Conservation (phyloP, 2,797 vertebrate genomes). For the Glossophaga mutica region DNA sequence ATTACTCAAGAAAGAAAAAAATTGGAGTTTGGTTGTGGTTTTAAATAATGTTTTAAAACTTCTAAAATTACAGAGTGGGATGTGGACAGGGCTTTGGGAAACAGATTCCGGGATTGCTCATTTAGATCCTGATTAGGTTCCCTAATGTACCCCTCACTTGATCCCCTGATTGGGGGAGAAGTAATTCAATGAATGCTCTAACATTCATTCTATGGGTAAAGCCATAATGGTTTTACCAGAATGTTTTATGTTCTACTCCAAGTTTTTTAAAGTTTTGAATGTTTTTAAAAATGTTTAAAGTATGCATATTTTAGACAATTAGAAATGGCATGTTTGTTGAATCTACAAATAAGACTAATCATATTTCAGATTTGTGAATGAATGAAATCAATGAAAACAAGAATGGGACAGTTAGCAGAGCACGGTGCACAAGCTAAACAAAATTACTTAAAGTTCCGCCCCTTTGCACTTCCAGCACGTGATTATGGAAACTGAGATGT, state of each 20-base stretch:
- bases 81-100: not conserved
- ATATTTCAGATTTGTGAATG: slow-evolving; percentile 17
- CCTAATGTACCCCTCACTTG: not conserved
- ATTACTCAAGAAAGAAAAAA: not conserved
- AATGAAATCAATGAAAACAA: not conserved
- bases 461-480: not conserved
- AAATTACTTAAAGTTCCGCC: not conserved
- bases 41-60: not conserved
- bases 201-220: too few relatives aligned
- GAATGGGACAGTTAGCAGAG: not conserved
- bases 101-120: not conserved
- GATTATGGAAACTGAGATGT: not conserved
- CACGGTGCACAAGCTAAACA: not conserved
- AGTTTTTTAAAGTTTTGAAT: not conserved
- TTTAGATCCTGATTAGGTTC: not conserved
- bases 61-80: not conserved
- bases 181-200: not conserved
- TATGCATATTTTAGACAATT: not conserved
- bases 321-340: not conserved
- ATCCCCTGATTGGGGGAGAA: not conserved
- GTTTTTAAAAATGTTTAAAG: not conserved
- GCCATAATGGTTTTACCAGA: not conserved
- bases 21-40: not conserved
- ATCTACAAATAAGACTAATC: not conserved
- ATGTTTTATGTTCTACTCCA: not conserved